Evolutionary conservation across 2,888 invertebrate species (phyloP).

Genomic region (Chloroclystis v-ata): DNA sequence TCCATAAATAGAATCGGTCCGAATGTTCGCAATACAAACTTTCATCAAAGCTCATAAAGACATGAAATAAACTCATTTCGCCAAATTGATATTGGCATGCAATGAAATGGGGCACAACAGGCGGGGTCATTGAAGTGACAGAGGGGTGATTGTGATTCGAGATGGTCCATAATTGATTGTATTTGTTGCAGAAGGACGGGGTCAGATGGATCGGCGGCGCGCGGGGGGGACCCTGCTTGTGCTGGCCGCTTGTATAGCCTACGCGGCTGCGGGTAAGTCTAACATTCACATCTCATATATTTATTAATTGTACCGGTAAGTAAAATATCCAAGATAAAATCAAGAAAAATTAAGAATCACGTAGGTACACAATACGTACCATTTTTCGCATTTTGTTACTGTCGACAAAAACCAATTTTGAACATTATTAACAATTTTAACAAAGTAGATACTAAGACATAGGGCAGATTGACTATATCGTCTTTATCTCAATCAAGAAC

Average conservation of each 20-base stretch:
- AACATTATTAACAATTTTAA: no score
- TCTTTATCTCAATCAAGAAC: no score
- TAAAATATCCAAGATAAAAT: no score
- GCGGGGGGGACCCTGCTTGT: slow-evolving; percentile 74
- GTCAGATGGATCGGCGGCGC: slow-evolving; percentile 76
- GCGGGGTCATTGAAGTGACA: slow-evolving; percentile 13
- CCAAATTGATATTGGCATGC: slow-evolving; percentile 14
- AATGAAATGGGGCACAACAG: slow-evolving; percentile 10
- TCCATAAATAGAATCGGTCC: no score
- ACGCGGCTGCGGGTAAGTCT: slow-evolving; percentile 64
- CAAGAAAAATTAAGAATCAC: no score
- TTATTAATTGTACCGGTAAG: no score
- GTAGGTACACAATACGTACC: no score
- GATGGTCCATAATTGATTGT: slow-evolving; percentile 38
- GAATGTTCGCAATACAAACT: background rate
- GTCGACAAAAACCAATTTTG: no score
- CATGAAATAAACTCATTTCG: slow-evolving; percentile 4
- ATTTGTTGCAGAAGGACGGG: slow-evolving; percentile 66
- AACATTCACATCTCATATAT: no score
- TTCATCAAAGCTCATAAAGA: slow-evolving; percentile 1
- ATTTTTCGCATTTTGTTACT: no score
- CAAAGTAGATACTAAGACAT: no score
- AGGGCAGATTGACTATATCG: no score
- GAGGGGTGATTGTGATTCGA: slow-evolving; percentile 21
- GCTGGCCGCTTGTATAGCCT: slow-evolving; percentile 72